Percentiles rank a stretch among this genome's conserved stretches.
These are phyloP conservation scores for Schizopygopsis pylzovi DNA, from an alignment of 2,797 vertebrate genomes.

Conservation along the genomic window DNA sequence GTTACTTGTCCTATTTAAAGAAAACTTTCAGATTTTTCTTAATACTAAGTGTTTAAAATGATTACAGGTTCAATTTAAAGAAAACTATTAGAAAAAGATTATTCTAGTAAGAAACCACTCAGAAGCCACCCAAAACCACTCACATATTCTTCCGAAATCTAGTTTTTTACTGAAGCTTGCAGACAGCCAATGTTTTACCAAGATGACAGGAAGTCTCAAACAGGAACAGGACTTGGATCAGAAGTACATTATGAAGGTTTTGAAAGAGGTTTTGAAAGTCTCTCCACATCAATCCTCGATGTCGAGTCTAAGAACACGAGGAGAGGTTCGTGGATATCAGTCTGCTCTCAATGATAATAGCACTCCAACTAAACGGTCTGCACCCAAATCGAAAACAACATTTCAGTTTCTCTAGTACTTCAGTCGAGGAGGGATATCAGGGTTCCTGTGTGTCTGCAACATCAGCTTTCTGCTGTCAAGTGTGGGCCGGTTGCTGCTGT, in stretches of 20 bases:
- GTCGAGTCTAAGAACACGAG: background rate
- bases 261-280: constrained; percentile 19
- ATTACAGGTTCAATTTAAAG: background rate
- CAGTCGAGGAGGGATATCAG: constrained; percentile 23
- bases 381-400: background rate
- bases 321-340: constrained; percentile 5
- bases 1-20: background rate
- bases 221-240: background rate
- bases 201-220: background rate
- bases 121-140: background rate
- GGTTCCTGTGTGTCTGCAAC: constrained; percentile 14
- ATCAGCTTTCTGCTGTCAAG: constrained; percentile 1
- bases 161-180: background rate
- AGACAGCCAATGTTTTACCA: background rate
- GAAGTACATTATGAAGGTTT: background rate
- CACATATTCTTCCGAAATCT: background rate
- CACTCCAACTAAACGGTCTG: constrained; percentile 7
- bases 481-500: constrained; percentile 5
- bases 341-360: constrained; percentile 24
- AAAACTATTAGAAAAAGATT: background rate
- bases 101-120: background rate
- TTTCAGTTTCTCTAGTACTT: constrained; percentile 30
- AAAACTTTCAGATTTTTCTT: background rate
- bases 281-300: constrained; percentile 17
- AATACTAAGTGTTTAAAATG: background rate